Conservation (phyloP, 2,888 invertebrate genomes). For the Drosophila kuntzei region DNA sequence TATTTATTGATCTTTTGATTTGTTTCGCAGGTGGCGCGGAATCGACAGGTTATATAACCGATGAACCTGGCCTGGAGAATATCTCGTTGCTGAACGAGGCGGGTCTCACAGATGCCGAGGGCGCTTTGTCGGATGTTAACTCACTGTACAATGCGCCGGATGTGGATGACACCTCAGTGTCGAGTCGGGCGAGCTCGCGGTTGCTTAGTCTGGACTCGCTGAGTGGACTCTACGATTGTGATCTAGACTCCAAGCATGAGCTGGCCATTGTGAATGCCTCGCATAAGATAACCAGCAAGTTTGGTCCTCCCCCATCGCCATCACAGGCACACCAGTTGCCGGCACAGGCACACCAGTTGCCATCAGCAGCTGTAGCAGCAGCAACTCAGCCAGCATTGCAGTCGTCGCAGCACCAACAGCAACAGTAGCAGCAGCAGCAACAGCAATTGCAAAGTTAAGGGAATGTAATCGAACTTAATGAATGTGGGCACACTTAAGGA, state of each 20-base stretch:
- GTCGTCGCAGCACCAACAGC: conserved; percentile 37
- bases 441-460: conserved; percentile 36
- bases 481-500: conserved; percentile 21
- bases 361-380: conserved; percentile 36
- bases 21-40: conserved; percentile 86
- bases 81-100: conserved; percentile 94
- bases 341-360: conserved; percentile 19
- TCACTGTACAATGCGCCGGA: conserved; percentile 91
- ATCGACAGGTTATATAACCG: conserved; percentile 94
- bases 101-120: conserved; percentile 94
- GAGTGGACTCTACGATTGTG: conserved; percentile 92
- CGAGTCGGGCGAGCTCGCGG: conserved; percentile 93
- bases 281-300: conserved; percentile 85
- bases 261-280: conserved; percentile 86
- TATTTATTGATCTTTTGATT: not conserved
- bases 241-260: conserved; percentile 86
- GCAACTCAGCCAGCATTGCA: conserved; percentile 48
- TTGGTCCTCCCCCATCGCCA: conserved; percentile 82
- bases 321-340: conserved; percentile 13
- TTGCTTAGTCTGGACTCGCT: conserved; percentile 92
- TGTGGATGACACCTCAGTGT: conserved; percentile 91
- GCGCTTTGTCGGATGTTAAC: conserved; percentile 94
- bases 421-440: conserved; percentile 25
- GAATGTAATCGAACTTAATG: conserved; percentile 26
- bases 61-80: conserved; percentile 94